Conservation (phyloP, 2,113 vertebrate genomes). For the zebrafish (Danio rerio) region DNA sequence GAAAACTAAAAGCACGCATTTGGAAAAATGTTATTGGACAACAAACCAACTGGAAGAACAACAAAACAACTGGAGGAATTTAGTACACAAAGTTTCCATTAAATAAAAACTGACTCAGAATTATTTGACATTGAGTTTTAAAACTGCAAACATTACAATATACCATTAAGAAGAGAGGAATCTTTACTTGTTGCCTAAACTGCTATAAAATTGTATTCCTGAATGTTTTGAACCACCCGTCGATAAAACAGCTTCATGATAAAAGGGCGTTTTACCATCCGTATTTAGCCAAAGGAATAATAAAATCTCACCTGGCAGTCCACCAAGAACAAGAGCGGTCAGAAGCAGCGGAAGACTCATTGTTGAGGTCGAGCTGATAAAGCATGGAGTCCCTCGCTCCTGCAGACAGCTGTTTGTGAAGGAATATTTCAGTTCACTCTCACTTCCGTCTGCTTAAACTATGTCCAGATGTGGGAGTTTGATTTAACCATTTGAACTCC, state of each 20-base stretch:
- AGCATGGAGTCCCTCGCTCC: neutral
- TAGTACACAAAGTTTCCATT: neutral
- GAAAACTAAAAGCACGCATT: neutral
- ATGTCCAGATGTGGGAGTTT: slow-evolving; percentile 64
- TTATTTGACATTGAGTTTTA: neutral
- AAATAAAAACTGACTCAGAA: neutral
- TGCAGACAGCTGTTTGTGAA: slow-evolving; percentile 16
- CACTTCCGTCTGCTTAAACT: slow-evolving; percentile 57
- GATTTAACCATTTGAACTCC: slow-evolving; percentile 67
- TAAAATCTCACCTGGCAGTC: slow-evolving; percentile 67
- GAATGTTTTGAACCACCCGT: neutral
- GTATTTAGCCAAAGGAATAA: neutral
- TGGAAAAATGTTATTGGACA: neutral
- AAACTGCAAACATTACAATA: neutral
- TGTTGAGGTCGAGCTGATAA: neutral
- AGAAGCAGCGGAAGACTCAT: slow-evolving; percentile 57
- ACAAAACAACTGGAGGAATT: neutral
- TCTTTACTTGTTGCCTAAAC: too few species aligned
- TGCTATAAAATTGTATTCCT: too few species aligned
- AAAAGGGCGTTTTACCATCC: too few species aligned
- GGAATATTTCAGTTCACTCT: slow-evolving; percentile 41
- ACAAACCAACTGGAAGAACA: neutral
- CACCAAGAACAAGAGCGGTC: slow-evolving; percentile 57
- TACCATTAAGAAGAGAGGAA: neutral
- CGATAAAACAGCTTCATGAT: neutral